A percentile compares a stretch with the other conserved stretches of the same genome.
These are phyloP conservation scores for Colossoma macropomum DNA, from an alignment of 2,113 vertebrate species.

Conservation along the genomic window DNA sequence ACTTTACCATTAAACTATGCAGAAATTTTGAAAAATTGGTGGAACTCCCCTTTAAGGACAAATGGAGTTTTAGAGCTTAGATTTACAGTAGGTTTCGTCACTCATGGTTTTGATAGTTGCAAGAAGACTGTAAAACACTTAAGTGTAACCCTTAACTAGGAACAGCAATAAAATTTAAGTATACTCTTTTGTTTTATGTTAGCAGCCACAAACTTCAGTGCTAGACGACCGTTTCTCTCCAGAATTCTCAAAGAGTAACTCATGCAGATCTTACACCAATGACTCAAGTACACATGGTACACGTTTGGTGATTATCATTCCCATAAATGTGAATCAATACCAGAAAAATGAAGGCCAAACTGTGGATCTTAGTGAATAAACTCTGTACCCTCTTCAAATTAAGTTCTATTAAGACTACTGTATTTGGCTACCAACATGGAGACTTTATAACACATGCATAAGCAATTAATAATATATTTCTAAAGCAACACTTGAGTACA, in stretches of 20 bases:
- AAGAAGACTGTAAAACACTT: too few species aligned
- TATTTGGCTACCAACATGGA: too few species aligned
- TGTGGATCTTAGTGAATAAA: not conserved
- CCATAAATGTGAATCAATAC: conserved; percentile 33
- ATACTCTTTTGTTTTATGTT: not conserved
- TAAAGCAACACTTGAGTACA: too few species aligned
- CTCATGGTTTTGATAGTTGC: too few species aligned
- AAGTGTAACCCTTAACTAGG: too few species aligned
- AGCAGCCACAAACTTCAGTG: not conserved
- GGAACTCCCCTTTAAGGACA: too few species aligned
- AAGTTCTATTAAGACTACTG: not conserved
- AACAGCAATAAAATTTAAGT: not conserved
- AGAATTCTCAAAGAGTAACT: conserved; percentile 7
- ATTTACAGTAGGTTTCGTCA: too few species aligned
- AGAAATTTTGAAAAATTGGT: too few species aligned
- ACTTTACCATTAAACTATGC: too few species aligned
- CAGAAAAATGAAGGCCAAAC: not conserved
- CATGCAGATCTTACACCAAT: not conserved
- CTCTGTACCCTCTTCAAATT: not conserved
- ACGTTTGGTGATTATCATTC: conserved; percentile 35
- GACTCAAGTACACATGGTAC: conserved; percentile 27
- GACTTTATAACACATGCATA: too few species aligned
- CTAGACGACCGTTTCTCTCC: conserved; percentile 5
- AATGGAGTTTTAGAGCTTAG: too few species aligned
- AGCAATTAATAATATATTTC: too few species aligned